A percentile compares a stretch with the other conserved stretches of the same genome.
Conservation (phyloP, 2,888 invertebrate genomes). For the Julus scandinavius region DNA sequence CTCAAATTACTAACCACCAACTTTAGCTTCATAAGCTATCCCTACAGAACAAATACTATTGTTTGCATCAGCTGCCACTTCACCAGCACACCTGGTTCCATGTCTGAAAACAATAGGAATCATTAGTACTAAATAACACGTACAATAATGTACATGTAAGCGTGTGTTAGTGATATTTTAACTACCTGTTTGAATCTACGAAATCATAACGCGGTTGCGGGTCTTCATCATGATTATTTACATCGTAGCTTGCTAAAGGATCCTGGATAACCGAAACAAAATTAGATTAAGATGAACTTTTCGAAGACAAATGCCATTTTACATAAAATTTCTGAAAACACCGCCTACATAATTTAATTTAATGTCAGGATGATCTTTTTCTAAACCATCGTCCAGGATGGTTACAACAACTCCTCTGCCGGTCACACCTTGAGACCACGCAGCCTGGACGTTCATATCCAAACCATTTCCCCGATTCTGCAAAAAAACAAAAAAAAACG, state of each 20-base stretch:
- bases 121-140: slow-evolving; percentile 56
- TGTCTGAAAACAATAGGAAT: slow-evolving; percentile 64
- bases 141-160: no score
- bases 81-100: slow-evolving; percentile 92
- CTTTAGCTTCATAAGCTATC: slow-evolving; percentile 93
- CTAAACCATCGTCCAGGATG: slow-evolving; percentile 95
- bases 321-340: background rate
- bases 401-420: slow-evolving; percentile 96
- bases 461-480: slow-evolving; percentile 74
- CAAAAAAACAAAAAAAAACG: slow-evolving; percentile 68
- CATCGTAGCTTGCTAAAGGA: slow-evolving; percentile 94
- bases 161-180: slow-evolving; percentile 63
- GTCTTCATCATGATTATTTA: slow-evolving; percentile 94
- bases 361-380: slow-evolving; percentile 95
- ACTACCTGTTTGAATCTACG: slow-evolving; percentile 95
- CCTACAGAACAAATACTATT: slow-evolving; percentile 97
- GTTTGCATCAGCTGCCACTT: slow-evolving; percentile 97
- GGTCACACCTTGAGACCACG: slow-evolving; percentile 94
- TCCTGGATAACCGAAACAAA: slow-evolving; percentile 73
- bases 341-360: slow-evolving; percentile 87
- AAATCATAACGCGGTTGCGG: slow-evolving; percentile 98
- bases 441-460: slow-evolving; percentile 96
- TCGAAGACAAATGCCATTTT: background rate
- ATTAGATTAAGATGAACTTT: background rate
- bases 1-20: slow-evolving; percentile 77